Evolutionary conservation across 2,888 invertebrate species (phyloP).

Genomic region (Ennomos quercinarius): DNA sequence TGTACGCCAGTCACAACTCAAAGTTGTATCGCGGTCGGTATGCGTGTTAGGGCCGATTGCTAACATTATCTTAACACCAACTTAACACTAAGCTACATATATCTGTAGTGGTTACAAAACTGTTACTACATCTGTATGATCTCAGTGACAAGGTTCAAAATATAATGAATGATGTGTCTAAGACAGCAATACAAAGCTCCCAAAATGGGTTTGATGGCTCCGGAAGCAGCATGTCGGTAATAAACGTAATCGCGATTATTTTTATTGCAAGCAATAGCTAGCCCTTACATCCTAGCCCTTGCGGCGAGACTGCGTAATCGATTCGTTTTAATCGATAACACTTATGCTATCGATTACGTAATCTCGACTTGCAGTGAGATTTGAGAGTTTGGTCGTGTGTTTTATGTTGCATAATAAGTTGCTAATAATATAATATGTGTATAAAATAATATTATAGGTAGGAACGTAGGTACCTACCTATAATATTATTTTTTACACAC

Average conservation of each 20-base stretch:
- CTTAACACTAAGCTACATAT: constrained; percentile 3
- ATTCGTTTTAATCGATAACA: constrained; percentile 43
- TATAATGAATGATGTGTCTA: neutral
- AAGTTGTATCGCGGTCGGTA: no score
- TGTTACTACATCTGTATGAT: neutral
- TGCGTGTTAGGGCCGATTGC: neutral
- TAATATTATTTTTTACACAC: no score
- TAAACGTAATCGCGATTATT: constrained; percentile 46
- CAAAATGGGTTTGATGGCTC: constrained; percentile 13
- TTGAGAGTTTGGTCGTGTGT: constrained; percentile 16
- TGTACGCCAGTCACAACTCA: no score
- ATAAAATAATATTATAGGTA: no score
- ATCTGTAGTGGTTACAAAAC: neutral
- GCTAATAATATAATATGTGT: constrained; percentile 2
- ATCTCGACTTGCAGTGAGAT: constrained; percentile 17
- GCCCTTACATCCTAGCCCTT: constrained; percentile 48
- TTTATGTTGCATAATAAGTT: constrained; percentile 19
- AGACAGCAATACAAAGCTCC: neutral
- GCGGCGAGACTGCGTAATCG: constrained; percentile 45
- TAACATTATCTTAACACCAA: constrained; percentile 11
- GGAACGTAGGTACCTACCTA: no score
- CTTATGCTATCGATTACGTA: constrained; percentile 31
- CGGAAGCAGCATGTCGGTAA: constrained; percentile 42
- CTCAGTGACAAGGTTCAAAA: neutral
- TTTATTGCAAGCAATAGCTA: constrained; percentile 48